Base-by-base conservation (phyloP, 2,797 vertebrate genomes). In the Acanthiza pusilla region DNA sequence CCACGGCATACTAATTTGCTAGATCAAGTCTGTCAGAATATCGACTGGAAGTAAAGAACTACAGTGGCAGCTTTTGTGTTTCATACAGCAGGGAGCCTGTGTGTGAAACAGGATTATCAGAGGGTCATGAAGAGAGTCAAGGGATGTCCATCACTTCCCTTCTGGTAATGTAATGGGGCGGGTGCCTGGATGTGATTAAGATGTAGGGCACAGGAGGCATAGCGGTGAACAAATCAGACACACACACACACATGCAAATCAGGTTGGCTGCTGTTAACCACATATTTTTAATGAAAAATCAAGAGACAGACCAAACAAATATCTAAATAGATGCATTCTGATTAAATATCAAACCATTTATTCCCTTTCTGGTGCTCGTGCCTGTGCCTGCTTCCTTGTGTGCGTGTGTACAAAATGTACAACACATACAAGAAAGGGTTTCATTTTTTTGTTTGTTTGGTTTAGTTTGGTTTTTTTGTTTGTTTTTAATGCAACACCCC, bases 81-180 rank as follows among this genome's bases (percentile, higher is more conserved):
- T 97, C 96, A 96, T 98, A 97, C 99, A 98, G 99, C 98, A 97
- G 99, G 99, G 98, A 99, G 98, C 98, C 98, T 98, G 98, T 99
- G 98, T 99, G 99, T 99, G 98, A 99, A 99, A 99, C 99, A 98
- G 99, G 99, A 99, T 99, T 99, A 99, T 99, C 98, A 99, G 99
- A 98, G 98, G 99, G 99, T 99, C 99, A 99, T 97, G 98, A 98
- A 98, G 98, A 98, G 98, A 98, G 98, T 98, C 98, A 99, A 99
- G 98, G 98, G 98, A 98, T 98, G 98, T 98, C 98, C 99, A 99
- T 99, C 99, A 99, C 98, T 98, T 98, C 98, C 97, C 97, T 97
- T 97, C 98, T 98, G 98, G 98, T 98, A 98, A 98, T 98, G 98
- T 97, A 98, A 98, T 97, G 98, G 98, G 99, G 98, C 97, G 98